Conservation (phyloP, 2,888 invertebrate genomes). For the Tiliacea aurago region DNA sequence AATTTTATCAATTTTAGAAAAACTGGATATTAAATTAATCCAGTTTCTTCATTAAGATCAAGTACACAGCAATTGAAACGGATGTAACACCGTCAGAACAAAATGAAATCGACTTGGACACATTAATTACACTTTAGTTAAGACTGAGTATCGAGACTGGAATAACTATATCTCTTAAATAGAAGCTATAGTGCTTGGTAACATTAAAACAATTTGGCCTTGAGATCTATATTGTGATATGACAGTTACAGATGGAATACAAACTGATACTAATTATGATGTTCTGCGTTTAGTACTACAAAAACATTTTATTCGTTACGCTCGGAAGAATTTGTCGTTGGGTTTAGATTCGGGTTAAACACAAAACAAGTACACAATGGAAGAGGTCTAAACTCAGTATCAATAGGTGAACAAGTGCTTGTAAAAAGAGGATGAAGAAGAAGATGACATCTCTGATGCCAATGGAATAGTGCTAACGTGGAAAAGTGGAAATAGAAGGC, state of each 20-base stretch:
- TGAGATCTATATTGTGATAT: constrained; percentile 43
- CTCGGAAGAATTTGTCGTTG: background rate
- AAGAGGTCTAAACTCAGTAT: background rate
- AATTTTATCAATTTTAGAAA: background rate
- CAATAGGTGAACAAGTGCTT: background rate
- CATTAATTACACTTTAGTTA: constrained; percentile 55
- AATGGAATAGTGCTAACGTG: background rate
- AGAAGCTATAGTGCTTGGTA: constrained; percentile 2
- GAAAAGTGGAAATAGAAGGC: background rate
- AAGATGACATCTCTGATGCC: background rate
- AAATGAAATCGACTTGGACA: constrained; percentile 54
- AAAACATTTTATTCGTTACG: constrained; percentile 1
- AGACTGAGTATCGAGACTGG: constrained; percentile 15
- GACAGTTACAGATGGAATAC: constrained; percentile 23
- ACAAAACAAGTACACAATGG: background rate
- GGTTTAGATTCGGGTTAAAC: background rate
- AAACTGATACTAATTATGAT: constrained; percentile 10
- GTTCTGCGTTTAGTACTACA: constrained; percentile 19
- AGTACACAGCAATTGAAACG: constrained; percentile 35
- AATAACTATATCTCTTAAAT: constrained; percentile 30
- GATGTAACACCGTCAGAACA: constrained; percentile 49
- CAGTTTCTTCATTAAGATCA: constrained; percentile 43
- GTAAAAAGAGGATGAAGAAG: background rate
- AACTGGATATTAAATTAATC: constrained; percentile 32
- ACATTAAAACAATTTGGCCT: constrained; percentile 38